A percentile compares a stretch with the other conserved stretches of the same genome.
phyloP scores from a whole-genome alignment of 2,888 invertebrate species.

The Zygaena filipendulae region DNA sequence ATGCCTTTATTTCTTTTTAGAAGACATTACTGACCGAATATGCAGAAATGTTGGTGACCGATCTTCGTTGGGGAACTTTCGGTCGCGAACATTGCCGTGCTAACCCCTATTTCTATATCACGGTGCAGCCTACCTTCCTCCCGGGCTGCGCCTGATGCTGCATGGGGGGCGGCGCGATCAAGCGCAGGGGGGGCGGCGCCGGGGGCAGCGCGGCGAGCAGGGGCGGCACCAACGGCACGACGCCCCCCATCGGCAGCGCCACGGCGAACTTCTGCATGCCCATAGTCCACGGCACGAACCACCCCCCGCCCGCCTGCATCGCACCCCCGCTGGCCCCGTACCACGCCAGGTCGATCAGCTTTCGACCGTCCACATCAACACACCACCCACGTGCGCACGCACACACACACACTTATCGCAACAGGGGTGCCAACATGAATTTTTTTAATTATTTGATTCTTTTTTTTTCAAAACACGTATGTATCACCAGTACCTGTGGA shows the following conservation, averaged over 20 bases:
- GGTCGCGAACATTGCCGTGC: too few relatives aligned
- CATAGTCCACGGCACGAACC: slow-evolving; percentile 56
- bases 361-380: slow-evolving; percentile 42
- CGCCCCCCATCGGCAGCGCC: slow-evolving; percentile 59
- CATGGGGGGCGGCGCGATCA: slow-evolving; percentile 50
- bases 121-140: slow-evolving; percentile 47
- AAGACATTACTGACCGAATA: too few relatives aligned
- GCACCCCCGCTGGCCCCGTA: slow-evolving; percentile 57
- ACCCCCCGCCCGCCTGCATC: slow-evolving; percentile 61
- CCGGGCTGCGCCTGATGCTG: slow-evolving; percentile 38
- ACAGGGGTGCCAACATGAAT: slow-evolving; percentile 20
- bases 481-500: slow-evolving; percentile 50
- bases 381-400: slow-evolving; percentile 19
- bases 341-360: slow-evolving; percentile 63
- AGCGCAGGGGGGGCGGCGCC: slow-evolving; percentile 44
- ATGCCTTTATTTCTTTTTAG: too few relatives aligned
- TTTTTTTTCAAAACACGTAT: too few relatives aligned
- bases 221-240: slow-evolving; percentile 52
- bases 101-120: too few relatives aligned
- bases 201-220: slow-evolving; percentile 52
- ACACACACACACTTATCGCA: slow-evolving; percentile 29
- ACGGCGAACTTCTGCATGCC: slow-evolving; percentile 62
- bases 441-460: too few relatives aligned
- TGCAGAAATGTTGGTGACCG: too few relatives aligned
- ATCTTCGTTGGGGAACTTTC: too few relatives aligned